Conservation (phyloP, 2,797 vertebrate species). For the Crenuchus spilurus region DNA sequence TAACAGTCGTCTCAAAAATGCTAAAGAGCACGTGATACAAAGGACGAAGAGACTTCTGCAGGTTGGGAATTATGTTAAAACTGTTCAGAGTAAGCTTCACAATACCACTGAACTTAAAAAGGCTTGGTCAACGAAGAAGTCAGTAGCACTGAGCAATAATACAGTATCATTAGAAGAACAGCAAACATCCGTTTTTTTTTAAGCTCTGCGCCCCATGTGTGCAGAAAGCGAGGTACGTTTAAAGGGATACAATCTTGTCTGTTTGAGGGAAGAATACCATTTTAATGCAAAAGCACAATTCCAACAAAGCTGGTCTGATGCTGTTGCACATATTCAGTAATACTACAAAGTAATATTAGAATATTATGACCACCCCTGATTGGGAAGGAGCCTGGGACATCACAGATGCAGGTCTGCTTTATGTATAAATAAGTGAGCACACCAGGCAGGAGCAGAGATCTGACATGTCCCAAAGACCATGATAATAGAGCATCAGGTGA, state of each 20-base stretch:
- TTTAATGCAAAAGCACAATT: conserved; percentile 16
- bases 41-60: neutral
- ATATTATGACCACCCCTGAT: no score
- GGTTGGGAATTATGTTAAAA: conserved; percentile 25
- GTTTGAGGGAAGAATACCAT: conserved; percentile 36
- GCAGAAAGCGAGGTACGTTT: conserved; percentile 32
- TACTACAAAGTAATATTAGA: no score
- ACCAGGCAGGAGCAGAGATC: no score
- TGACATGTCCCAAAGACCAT: no score
- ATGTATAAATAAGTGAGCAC: no score
- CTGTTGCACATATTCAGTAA: conserved; percentile 20
- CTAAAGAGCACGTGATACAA: neutral
- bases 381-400: no score
- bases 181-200: neutral
- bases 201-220: conserved; percentile 8
- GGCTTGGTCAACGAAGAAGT: conserved; percentile 4
- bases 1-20: conserved; percentile 43
- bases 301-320: conserved; percentile 17
- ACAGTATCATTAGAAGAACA: conserved; percentile 23
- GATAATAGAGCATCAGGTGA: no score
- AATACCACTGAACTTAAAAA: conserved; percentile 21
- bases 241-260: conserved; percentile 51
- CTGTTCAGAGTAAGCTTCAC: conserved; percentile 16
- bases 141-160: conserved; percentile 12
- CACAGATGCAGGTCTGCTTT: no score